Base-by-base conservation (phyloP, 1,140 invertebrate species). In the Steinernema khuongi region DNA sequence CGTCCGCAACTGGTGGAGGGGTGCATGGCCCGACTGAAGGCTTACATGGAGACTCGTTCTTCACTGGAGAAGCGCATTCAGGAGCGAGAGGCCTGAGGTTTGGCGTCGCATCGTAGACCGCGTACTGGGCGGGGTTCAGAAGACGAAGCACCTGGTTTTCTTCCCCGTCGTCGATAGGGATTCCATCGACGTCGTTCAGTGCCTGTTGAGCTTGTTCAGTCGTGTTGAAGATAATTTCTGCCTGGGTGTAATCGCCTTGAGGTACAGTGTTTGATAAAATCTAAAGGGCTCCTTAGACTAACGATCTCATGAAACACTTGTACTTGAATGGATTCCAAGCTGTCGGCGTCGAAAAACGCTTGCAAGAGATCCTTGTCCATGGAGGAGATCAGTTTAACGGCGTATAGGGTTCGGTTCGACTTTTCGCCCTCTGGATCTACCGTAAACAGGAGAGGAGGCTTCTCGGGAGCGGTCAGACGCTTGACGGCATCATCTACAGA, bases 371-470 rank as follows among this genome's bases (percentile, higher is more conserved):
- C 11, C 50, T 26, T 11, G 4, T 60, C 50, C 14, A 60, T 11
- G 7, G 50, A 60, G 26, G 11, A 26, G 19, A 60, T 22, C 11
- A 60, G 19, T 60, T 60, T 60, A 11, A 60, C 19, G 11, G 50
- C 50, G 19, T 60, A 60, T n/a, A 60, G 50, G 26, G 50, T 60
- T 26, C 50, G 14, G 50, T 60, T 60, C 50, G 50, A 14, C 50
- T 60, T 60, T 4, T 60, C 50, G 14, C 50, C 50, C 4, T 4
- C 11, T 22, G 7, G 7, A 26, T 60, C 4, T 7, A 26, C 50
- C 4, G 4, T 60, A 22, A 60, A 60, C 11, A 60, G 19, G 22
- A 60, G 50, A 11, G 50, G 50, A 60, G 50, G 50, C 26, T 26
- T 60, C 26, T 26, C 50, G 7, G 36, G 36, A 41, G 36, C 36